phyloP scores from a whole-genome alignment of 2,797 vertebrate species.

The Brotula barbata region DNA sequence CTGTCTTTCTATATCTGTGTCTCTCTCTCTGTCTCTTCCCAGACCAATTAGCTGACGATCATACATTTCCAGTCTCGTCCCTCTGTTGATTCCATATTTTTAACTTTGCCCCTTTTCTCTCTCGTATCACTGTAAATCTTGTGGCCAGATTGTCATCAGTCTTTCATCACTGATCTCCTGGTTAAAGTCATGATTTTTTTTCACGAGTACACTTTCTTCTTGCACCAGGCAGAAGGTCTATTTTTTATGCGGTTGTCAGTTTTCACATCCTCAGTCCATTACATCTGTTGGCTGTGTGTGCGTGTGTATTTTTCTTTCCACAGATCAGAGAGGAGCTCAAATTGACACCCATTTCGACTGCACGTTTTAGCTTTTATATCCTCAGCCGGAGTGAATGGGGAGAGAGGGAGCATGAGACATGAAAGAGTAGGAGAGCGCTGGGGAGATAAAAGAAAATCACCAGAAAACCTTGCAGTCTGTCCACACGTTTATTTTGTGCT shows the following conservation, averaged over 20 bases:
- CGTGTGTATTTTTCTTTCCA: slow-evolving; percentile 44
- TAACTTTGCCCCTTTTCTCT: neutral
- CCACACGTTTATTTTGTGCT: slow-evolving; percentile 78
- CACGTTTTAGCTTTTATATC: slow-evolving; percentile 72
- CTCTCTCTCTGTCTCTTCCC: slow-evolving; percentile 16
- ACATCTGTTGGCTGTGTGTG: slow-evolving; percentile 52
- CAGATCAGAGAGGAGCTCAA: slow-evolving; percentile 72
- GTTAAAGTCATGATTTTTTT: slow-evolving; percentile 4
- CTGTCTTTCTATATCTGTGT: slow-evolving; percentile 44
- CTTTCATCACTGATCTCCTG: slow-evolving; percentile 39
- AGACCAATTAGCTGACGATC: slow-evolving; percentile 25
- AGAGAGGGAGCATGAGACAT: slow-evolving; percentile 58
- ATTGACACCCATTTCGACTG: slow-evolving; percentile 69
- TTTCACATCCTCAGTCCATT: slow-evolving; percentile 67
- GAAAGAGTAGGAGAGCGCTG: slow-evolving; percentile 61
- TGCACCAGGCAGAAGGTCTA: slow-evolving; percentile 44
- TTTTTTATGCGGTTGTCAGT: slow-evolving; percentile 62
- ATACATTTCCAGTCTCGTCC: slow-evolving; percentile 4
- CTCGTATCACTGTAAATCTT: slow-evolving; percentile 7
- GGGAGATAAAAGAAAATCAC: slow-evolving; percentile 64
- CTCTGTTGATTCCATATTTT: slow-evolving; percentile 25
- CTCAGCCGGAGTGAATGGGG: slow-evolving; percentile 45
- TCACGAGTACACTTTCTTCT: slow-evolving; percentile 14
- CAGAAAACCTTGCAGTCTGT: slow-evolving; percentile 58
- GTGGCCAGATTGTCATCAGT: slow-evolving; percentile 1